Evolutionary conservation across 2,888 invertebrate genomes (phyloP).

Genomic region (Timandra comae): DNA sequence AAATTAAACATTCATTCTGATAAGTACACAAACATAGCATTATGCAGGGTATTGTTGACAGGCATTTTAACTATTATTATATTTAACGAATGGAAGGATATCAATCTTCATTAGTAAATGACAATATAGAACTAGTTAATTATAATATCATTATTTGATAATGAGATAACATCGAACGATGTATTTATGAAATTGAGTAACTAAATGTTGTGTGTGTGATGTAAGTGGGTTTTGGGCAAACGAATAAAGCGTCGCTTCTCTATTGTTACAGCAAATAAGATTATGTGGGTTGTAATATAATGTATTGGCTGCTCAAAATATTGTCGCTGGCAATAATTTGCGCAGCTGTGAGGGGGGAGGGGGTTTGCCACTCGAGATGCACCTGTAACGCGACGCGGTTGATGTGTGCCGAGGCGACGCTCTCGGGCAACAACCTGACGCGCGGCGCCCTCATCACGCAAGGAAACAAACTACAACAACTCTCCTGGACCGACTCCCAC

Average conservation of each 20-base stretch:
- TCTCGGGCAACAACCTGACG: constrained; percentile 38
- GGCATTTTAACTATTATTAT: no score
- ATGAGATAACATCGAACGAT: no score
- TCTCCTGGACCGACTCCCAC: constrained; percentile 78
- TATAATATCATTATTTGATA: no score
- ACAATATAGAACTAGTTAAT: no score
- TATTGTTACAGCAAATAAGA: constrained; percentile 72
- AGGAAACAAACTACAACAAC: constrained; percentile 49
- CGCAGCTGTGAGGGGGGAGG: constrained; percentile 50
- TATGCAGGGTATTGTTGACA: no score
- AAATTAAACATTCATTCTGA: no score
- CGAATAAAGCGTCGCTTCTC: constrained; percentile 25
- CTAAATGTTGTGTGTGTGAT: no score
- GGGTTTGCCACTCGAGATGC: constrained; percentile 47
- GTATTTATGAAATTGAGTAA: no score
- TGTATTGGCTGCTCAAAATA: constrained; percentile 75
- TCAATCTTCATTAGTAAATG: no score
- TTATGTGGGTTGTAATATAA: constrained; percentile 72
- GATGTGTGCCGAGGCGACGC: constrained; percentile 39
- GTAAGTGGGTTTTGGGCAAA: no score
- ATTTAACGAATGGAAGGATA: no score
- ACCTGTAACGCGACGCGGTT: constrained; percentile 47
- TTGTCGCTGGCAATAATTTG: constrained; percentile 70
- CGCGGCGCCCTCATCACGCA: constrained; percentile 30
- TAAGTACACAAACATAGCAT: no score